A percentile compares a stretch with the other conserved stretches of the same genome.
These are phyloP conservation scores for Drosophila eohydei DNA, from an alignment of 2,888 invertebrate species.

Conservation along the genomic window DNA sequence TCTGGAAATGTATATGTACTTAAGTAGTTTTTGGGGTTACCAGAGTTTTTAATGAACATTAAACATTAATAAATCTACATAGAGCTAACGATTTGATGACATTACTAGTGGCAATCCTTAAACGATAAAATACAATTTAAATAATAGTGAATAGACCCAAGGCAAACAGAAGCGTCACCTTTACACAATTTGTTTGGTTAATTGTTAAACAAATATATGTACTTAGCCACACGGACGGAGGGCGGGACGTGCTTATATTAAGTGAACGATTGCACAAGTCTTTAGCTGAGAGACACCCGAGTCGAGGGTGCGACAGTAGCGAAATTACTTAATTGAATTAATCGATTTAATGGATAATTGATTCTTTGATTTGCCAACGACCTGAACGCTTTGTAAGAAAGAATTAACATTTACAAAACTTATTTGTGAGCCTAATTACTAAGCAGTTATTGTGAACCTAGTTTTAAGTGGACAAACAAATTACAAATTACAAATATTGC, in stretches of 20 bases:
- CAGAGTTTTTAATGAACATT: conserved; percentile 32
- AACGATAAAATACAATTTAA: conserved; percentile 17
- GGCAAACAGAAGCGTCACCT: neutral
- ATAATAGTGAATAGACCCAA: conserved; percentile 11
- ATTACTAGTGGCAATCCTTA: conserved; percentile 67
- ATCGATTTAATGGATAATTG: conserved; percentile 9
- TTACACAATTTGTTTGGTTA: conserved; percentile 69
- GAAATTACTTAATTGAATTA: conserved; percentile 45
- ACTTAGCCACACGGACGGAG: conserved; percentile 23
- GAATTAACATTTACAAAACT: conserved; percentile 29
- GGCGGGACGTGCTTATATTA: conserved; percentile 36
- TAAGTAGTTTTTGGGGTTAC: conserved; percentile 49
- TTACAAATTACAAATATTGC: conserved; percentile 57
- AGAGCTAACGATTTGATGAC: conserved; percentile 45
- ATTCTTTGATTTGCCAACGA: conserved; percentile 66
- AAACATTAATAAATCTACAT: conserved; percentile 20
- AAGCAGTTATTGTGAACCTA: conserved; percentile 76
- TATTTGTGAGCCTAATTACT: conserved; percentile 67
- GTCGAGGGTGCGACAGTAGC: conserved; percentile 47
- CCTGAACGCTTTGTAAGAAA: conserved; percentile 71
- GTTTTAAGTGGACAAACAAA: conserved; percentile 55
- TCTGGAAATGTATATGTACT: conserved; percentile 49
- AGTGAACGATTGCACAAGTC: conserved; percentile 60
- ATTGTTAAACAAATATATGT: conserved; percentile 62
- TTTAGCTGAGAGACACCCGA: conserved; percentile 28